Conservation (phyloP, 2,888 invertebrate species). For the Diadegma fenestrale region DNA sequence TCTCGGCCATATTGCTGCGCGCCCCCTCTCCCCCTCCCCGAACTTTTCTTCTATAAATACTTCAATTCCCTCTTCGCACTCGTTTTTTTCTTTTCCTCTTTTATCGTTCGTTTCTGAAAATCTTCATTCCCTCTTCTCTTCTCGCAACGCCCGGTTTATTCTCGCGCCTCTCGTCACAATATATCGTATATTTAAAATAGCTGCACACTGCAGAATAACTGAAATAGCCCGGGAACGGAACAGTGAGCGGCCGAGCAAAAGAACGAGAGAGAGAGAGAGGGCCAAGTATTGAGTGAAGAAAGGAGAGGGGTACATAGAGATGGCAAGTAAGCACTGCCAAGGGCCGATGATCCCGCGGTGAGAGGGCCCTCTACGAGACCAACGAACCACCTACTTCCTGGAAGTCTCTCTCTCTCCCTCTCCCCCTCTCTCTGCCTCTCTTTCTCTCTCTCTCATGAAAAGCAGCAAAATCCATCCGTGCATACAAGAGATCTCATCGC, state of each 20-base stretch:
- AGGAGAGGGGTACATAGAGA: constrained; percentile 50
- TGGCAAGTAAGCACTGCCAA: constrained; percentile 66
- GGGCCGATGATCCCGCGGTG: constrained; percentile 80
- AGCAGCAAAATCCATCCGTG: constrained; percentile 53
- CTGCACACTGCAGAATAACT: constrained; percentile 80
- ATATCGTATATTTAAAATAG: constrained; percentile 80
- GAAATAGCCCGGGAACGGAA: constrained; percentile 76
- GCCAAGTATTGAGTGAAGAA: constrained; percentile 45
- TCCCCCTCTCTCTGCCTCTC: constrained; percentile 35
- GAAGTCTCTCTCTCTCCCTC: constrained; percentile 70
- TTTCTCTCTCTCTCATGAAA: constrained; percentile 21
- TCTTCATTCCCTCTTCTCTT: constrained; percentile 41
- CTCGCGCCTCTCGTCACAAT: constrained; percentile 61
- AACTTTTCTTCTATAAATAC: constrained; percentile 55
- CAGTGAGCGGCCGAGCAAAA: constrained; percentile 52
- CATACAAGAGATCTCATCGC: constrained; percentile 50
- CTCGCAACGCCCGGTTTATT: constrained; percentile 60
- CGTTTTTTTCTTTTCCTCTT: constrained; percentile 52
- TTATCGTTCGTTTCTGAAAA: constrained; percentile 34
- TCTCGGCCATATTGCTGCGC: constrained; percentile 37
- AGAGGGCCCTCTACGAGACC: constrained; percentile 65
- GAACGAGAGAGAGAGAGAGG: constrained; percentile 45
- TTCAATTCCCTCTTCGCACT: constrained; percentile 32
- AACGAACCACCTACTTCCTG: constrained; percentile 79
- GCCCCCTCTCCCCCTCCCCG: not conserved